Evolutionary conservation across 2,797 vertebrate species (phyloP), one percentile per base, ranked within the genome.

Genomic region (Danio albolineatus): DNA sequence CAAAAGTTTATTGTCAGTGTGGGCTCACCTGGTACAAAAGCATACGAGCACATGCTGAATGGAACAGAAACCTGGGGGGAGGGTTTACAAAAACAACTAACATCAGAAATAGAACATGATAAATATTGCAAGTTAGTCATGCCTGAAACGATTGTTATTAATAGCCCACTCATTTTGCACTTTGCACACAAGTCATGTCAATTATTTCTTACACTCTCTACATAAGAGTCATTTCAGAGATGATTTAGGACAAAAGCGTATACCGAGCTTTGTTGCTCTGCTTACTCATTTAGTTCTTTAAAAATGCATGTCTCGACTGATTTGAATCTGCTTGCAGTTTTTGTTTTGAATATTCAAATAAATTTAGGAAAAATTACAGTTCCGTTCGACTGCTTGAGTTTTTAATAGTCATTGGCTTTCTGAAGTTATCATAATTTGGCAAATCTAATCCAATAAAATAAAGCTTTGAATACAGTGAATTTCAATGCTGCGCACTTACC

Each of bases 1-100:
- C 48, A 62, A 44, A 79, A 19, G 57, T 72, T 69, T 78, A 72
- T 54, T 64, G 61, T 54, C 36, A 53, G 48, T 19, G 28, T 39
- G 43, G 67, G 38, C 41, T 79, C 69, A 73, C 69, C 77, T 64
- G 69, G 49, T 56, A 64, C 69, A 61, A 78, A 60, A 78, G 53
- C 76, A 71, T 54, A 70, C 10, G 49, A 54, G 59, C 10, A 48
- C 44, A 46, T 9, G 44, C 17, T 56, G 67, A 64, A 51, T 61
- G 39, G 16, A 28, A 38, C 17, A 51, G 76, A 78, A 70, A 49
- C 53, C 28, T 38, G 62, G 54, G 28, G 16, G 17, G 19, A 28
- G 28, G 49, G 9, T 17, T 59, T 56, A 39, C 44, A 17, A 61
- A 74, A 64, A 21, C 57, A 61, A 13, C 57, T 13, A 19, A 12